Evolutionary conservation across 2,888 invertebrate species (phyloP).

Genomic region (Fabriciana adippe): DNA sequence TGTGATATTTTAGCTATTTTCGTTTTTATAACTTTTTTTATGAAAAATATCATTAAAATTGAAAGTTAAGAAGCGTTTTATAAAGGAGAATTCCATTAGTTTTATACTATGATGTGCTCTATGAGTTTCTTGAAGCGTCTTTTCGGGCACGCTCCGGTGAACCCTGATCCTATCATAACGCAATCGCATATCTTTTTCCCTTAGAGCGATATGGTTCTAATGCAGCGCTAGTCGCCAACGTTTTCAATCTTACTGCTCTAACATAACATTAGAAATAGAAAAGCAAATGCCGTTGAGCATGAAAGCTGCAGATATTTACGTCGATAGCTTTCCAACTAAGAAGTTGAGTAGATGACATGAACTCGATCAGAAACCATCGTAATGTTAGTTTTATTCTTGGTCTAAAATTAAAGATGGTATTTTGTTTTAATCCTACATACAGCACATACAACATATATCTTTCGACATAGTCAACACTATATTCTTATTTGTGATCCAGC

Average conservation of each 20-base stretch:
- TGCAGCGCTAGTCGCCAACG: slow-evolving; percentile 19
- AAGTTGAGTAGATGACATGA: slow-evolving; percentile 75
- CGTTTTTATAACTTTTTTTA: no score
- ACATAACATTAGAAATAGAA: slow-evolving; percentile 27
- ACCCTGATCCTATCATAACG: slow-evolving; percentile 81
- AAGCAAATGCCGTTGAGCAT: slow-evolving; percentile 36
- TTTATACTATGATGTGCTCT: slow-evolving; percentile 58
- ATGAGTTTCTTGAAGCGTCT: slow-evolving; percentile 41
- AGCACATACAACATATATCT: no score
- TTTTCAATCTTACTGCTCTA: slow-evolving; percentile 51
- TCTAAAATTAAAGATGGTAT: background rate
- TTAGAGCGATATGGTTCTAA: slow-evolving; percentile 54
- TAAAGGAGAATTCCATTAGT: slow-evolving; percentile 54
- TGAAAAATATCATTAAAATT: background rate
- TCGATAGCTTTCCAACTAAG: slow-evolving; percentile 76
- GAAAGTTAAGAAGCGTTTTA: background rate
- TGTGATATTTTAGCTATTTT: no score
- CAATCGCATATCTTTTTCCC: slow-evolving; percentile 68
- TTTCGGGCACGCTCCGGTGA: slow-evolving; percentile 65
- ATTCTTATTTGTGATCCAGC: no score
- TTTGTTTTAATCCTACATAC: background rate
- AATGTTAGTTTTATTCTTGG: slow-evolving; percentile 59
- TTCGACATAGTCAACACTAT: no score
- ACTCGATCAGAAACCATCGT: slow-evolving; percentile 72
- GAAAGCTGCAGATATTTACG: slow-evolving; percentile 78